Evolutionary conservation across 2,113 vertebrate species (phyloP), one percentile per base, ranked within the genome.

Genomic region (Perognathus longimembris): DNA sequence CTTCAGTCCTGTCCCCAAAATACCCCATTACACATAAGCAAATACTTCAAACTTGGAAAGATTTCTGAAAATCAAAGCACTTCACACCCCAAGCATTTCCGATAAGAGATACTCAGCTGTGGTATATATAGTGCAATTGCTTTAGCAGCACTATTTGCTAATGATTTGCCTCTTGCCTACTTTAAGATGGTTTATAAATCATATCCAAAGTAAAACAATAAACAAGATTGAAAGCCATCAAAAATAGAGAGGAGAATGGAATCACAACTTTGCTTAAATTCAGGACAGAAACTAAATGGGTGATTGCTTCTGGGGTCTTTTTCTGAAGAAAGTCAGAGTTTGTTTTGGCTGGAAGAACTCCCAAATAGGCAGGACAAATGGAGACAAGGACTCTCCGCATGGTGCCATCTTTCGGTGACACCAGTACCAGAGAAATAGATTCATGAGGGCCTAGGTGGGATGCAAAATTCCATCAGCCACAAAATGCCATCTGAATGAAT

Each of bases 401-500:
- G 26, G 59, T 7, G 26, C 59, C 45, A 54, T 15, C 71, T 54
- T 54, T 54, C 50, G 32, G 28, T 30, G 63, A 28, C 20, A 26
- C 26, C 32, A 34, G 38, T 34, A 18, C 34, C 36, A 73, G 84
- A 82, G 50, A 24, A 61, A 18, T 9, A 7, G 20, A 63, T 12
- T 69, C 0, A 0, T 50, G 61, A 64, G 63, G 26, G 45, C 8
- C 0, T 2, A 7, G 17, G 22, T 8, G 42, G 66, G 78, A 70
- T 30, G 5, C 7, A 45, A 34, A 1, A 32, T 32, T n/a, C 57
- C 28, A 1, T 26, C 61, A 61, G 70, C 64, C 59, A 32, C 38
- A 28, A 42, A 54, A 32, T 22, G 34, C 2, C 11, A 34, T 36
- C 63, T 54, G 26, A 61, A 24, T 0, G 30, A 30, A 24, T 38